These are phyloP conservation scores for Lerista edwardsae DNA, from an alignment of 2,797 vertebrate genomes.

Conservation along the genomic window DNA sequence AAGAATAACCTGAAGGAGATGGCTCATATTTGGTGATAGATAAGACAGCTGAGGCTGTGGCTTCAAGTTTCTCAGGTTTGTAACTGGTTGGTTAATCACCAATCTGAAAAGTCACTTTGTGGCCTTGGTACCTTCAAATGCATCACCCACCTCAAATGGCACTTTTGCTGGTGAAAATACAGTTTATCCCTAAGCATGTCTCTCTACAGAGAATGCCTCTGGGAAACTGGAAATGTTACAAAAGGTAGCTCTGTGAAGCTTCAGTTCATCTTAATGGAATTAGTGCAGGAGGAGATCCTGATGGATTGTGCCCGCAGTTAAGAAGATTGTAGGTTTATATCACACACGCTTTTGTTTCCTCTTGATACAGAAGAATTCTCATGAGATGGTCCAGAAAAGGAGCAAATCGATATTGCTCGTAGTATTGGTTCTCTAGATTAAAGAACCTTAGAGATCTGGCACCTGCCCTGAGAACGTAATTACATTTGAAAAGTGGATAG, in stretches of 20 bases:
- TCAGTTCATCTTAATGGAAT: not conserved
- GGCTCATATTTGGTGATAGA: not conserved
- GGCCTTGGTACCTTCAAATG: slow-evolving; percentile 42
- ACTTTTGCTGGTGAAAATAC: not conserved
- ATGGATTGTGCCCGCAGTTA: not conserved
- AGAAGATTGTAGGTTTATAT: not conserved
- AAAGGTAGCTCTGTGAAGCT: not conserved
- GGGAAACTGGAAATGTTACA: not conserved
- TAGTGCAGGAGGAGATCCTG: not conserved
- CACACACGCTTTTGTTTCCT: not conserved
- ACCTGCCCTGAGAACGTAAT: slow-evolving; percentile 36
- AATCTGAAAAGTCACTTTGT: not conserved
- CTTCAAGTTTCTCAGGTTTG: slow-evolving; percentile 43
- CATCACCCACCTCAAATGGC: slow-evolving; percentile 34
- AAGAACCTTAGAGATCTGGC: not conserved
- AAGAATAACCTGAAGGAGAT: not conserved
- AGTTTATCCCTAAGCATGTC: not conserved
- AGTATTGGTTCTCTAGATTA: not conserved
- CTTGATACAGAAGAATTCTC: not conserved
- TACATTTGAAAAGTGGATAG: slow-evolving; percentile 51
- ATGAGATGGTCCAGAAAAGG: slow-evolving; percentile 14
- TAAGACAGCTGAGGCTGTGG: not conserved
- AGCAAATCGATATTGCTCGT: not conserved
- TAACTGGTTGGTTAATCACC: not conserved
- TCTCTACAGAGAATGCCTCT: not conserved